Evolutionary conservation across 2,888 invertebrate species (phyloP), one percentile per base, ranked within the genome.

Genomic region (Plutella xylostella): DNA sequence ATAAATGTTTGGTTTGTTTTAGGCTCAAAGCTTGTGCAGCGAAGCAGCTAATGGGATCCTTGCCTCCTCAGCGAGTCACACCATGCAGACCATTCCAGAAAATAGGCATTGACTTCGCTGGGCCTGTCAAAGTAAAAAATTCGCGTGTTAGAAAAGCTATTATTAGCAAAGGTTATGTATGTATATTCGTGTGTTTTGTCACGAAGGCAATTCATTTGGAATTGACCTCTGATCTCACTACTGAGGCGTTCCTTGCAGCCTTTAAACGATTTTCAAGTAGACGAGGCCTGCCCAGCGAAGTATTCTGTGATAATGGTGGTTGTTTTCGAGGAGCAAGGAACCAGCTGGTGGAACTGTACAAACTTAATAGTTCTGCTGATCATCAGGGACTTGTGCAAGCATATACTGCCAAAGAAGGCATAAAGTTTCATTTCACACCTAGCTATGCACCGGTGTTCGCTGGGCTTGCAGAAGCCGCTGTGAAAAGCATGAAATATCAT

Each of bases 391-490:
- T 11, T 11, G 20, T 37, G 19, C 37, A 37, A 37, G 3, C 18
- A 19, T 20, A 11, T 9, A 20, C 37, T 4, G 41, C 44, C 1
- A 14, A 43, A 18, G 46, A 45, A 19, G 47, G 34, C n/a, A 43
- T 46, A 15, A 5, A 3, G 9, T 46, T 46, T 45, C 20, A 49
- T 55, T 21, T 58, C 38, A 59, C 55, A 38, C 57, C 60, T 1
- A 49, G 56, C 14, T 51, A 50, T 30, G 52, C 57, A 12, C 58
- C 58, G 1, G 53, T 53, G 11, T 57, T 56, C 37, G 63, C 56
- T 4, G 60, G 61, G 1, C 39, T 60, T 3, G 59, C 57, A 57
- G 61, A 63, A 39, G 52, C 55, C 1, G 53, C 49, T 7, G 55
- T 61, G 1, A 54, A 56, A 42, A 48, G 48, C 1, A 43, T 49